phyloP scores from a whole-genome alignment of 1,140 invertebrate genomes.

The Laodelphax striatellus region DNA sequence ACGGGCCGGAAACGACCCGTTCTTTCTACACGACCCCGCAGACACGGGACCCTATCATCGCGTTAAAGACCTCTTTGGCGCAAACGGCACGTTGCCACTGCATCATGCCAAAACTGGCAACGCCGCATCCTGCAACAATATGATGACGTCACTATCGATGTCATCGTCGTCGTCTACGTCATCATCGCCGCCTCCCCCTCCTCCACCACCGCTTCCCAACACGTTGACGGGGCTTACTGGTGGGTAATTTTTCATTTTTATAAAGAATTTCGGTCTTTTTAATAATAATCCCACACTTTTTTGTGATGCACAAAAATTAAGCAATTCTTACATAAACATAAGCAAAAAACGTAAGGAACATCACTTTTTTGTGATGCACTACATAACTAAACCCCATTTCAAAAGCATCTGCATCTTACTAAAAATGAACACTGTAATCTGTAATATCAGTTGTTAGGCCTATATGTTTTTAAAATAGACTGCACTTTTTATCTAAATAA shows the following conservation, averaged over 20 bases:
- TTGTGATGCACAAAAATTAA: no score
- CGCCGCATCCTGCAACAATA: slow-evolving; percentile 7
- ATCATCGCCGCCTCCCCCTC: slow-evolving; percentile 10
- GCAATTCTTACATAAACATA: no score
- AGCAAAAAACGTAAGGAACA: no score
- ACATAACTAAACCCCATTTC: no score
- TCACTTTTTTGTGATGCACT: no score
- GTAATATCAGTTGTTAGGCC: no score
- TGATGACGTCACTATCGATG: neutral
- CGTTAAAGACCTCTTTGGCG: slow-evolving; percentile 61
- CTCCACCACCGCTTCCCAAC: slow-evolving; percentile 32
- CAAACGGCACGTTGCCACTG: slow-evolving; percentile 14
- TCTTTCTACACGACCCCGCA: slow-evolving; percentile 72
- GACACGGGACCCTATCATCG: slow-evolving; percentile 45
- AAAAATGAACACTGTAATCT: no score
- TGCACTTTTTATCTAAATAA: no score
- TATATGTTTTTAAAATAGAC: no score
- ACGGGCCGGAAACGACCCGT: slow-evolving; percentile 45
- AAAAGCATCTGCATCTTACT: no score
- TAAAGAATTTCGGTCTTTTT: no score
- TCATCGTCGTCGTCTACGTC: neutral
- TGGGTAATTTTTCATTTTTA: slow-evolving; percentile 17
- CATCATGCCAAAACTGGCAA: neutral
- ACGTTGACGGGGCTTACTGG: slow-evolving; percentile 24
- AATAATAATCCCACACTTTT: no score